Conservation (phyloP, 2,113 vertebrate species). For the Aplodontia rufa region DNA sequence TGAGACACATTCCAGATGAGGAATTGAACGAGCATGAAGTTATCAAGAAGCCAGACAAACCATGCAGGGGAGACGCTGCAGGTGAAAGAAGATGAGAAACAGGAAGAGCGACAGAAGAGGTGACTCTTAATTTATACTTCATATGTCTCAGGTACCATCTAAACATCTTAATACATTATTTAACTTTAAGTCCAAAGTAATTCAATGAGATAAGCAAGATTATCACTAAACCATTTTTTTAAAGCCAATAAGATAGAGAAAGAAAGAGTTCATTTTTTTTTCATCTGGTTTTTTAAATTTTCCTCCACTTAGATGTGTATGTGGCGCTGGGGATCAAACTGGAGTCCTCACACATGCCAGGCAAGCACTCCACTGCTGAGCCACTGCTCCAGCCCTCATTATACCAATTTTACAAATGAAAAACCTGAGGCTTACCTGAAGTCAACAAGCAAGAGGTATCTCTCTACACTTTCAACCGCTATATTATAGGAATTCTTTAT, state of each 20-base stretch:
- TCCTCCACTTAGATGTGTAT: no score
- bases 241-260: no score
- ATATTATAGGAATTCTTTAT: background rate
- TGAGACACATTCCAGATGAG: background rate
- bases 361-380: no score
- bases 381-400: no score
- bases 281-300: no score
- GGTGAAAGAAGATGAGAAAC: background rate
- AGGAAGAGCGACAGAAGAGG: background rate
- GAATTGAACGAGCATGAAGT: background rate
- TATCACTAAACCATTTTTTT: background rate
- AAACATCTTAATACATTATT: background rate
- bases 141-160: background rate
- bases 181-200: constrained; percentile 13
- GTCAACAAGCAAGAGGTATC: background rate
- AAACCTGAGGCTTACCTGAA: background rate
- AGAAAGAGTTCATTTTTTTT: no score
- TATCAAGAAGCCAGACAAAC: background rate
- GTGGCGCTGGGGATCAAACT: no score
- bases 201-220: background rate
- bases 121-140: background rate
- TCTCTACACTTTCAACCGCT: background rate
- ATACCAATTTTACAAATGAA: constrained; percentile 1
- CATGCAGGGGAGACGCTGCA: background rate
- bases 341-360: no score